phyloP scores from a whole-genome alignment of 2,113 vertebrate species.

The Orientallactaga bullata region DNA sequence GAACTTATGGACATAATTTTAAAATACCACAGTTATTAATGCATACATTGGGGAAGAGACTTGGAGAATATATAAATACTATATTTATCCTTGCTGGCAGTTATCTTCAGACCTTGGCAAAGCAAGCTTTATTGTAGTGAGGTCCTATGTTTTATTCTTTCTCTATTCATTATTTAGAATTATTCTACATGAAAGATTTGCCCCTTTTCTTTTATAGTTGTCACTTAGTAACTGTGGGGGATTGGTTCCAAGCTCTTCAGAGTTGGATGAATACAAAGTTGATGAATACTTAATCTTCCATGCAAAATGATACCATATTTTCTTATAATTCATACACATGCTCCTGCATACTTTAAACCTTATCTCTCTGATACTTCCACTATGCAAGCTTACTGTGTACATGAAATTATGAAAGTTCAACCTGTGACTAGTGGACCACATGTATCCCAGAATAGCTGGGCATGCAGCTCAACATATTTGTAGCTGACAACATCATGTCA shows the following conservation, averaged over 20 bases:
- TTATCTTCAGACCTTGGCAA: neutral
- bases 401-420: no score
- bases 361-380: no score
- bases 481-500: no score
- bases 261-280: neutral
- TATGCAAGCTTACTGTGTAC: no score
- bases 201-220: neutral
- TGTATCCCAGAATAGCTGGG: no score
- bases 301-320: neutral
- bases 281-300: neutral
- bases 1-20: neutral
- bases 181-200: conserved; percentile 5
- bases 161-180: conserved; percentile 16
- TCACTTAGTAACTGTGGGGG: neutral
- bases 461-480: no score
- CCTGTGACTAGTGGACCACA: no score
- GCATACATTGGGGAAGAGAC: neutral
- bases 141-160: conserved; percentile 47
- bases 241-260: neutral
- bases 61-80: neutral
- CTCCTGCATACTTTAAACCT: neutral
- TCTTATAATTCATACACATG: neutral
- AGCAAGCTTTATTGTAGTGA: neutral
- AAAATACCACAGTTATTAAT: neutral
- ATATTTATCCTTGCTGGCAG: conserved; percentile 16